A percentile compares a stretch with the other conserved stretches of the same genome.
These are phyloP conservation scores for Ahaetulla prasina DNA, from an alignment of 2,113 vertebrate species.

Conservation along the genomic window DNA sequence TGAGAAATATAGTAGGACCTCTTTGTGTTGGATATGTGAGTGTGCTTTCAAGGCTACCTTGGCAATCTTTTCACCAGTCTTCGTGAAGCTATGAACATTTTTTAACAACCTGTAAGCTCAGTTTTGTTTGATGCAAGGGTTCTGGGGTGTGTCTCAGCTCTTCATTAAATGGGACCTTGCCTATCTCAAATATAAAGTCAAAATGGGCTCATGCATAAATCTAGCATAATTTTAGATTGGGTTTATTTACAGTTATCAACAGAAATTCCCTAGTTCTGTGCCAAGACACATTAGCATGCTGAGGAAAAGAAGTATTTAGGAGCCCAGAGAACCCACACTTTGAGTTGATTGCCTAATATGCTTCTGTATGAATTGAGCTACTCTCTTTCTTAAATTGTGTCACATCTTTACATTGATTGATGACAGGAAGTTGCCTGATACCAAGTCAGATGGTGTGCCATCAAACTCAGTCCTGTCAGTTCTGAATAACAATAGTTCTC, in stretches of 20 bases:
- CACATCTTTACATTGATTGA: background rate
- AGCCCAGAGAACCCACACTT: background rate
- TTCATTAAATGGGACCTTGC: background rate
- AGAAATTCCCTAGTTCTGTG: background rate
- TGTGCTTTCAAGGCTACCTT: slow-evolving; percentile 31
- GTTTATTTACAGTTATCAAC: background rate
- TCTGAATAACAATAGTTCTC: background rate
- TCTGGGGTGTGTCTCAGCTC: background rate
- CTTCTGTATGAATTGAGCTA: background rate
- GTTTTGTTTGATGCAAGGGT: background rate
- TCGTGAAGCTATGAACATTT: slow-evolving; percentile 6
- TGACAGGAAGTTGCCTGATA: background rate
- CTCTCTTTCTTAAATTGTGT: background rate
- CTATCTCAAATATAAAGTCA: background rate
- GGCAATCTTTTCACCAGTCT: slow-evolving; percentile 22
- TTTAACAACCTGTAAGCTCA: background rate
- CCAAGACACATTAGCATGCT: background rate
- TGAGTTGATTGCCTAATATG: background rate
- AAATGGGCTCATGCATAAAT: background rate
- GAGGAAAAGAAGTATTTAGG: background rate
- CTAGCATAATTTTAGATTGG: background rate
- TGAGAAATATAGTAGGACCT: slow-evolving; percentile 54
- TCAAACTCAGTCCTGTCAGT: too few species aligned
- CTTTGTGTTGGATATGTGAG: slow-evolving; percentile 22
- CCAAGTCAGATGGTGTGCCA: background rate